These are phyloP conservation scores for Cotesia glomerata DNA, from an alignment of 1,140 invertebrate species.

Conservation along the genomic window DNA sequence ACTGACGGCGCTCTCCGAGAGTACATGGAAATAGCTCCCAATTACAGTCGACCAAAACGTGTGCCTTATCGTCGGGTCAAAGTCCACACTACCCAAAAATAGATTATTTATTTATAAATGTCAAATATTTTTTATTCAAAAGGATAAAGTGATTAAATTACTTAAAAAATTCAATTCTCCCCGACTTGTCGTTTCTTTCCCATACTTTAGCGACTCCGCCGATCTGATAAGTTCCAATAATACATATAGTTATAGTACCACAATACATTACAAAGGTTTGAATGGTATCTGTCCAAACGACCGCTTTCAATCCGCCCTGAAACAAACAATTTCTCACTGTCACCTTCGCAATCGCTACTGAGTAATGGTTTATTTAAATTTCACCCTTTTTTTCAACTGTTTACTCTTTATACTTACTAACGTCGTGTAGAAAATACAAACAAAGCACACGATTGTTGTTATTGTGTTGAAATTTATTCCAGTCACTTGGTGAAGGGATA, in stretches of 20 bases:
- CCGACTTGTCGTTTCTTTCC: conserved; percentile 63
- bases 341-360: too few relatives aligned
- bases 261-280: conserved; percentile 80
- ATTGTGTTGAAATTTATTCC: conserved; percentile 74
- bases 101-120: too few relatives aligned
- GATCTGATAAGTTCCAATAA: conserved; percentile 70
- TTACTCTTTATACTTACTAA: conserved; percentile 66
- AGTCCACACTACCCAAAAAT: conserved; percentile 68
- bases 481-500: conserved; percentile 87
- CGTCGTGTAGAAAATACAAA: conserved; percentile 85
- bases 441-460: conserved; percentile 73
- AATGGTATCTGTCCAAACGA: conserved; percentile 87
- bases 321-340: conserved; percentile 29
- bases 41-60: conserved; percentile 83
- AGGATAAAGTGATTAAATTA: conserved; percentile 44
- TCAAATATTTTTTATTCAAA: too few relatives aligned
- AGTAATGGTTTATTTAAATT: not conserved
- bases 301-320: conserved; percentile 85
- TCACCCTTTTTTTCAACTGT: not conserved
- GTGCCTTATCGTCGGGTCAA: conserved; percentile 78
- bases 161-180: conserved; percentile 70
- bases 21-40: conserved; percentile 82
- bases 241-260: conserved; percentile 71
- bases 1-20: conserved; percentile 81
- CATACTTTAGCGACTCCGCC: conserved; percentile 73